A percentile compares a stretch with the other conserved stretches of the same genome.
phyloP scores from a whole-genome alignment of 1,140 invertebrate genomes.

The Drosophila asahinai region DNA sequence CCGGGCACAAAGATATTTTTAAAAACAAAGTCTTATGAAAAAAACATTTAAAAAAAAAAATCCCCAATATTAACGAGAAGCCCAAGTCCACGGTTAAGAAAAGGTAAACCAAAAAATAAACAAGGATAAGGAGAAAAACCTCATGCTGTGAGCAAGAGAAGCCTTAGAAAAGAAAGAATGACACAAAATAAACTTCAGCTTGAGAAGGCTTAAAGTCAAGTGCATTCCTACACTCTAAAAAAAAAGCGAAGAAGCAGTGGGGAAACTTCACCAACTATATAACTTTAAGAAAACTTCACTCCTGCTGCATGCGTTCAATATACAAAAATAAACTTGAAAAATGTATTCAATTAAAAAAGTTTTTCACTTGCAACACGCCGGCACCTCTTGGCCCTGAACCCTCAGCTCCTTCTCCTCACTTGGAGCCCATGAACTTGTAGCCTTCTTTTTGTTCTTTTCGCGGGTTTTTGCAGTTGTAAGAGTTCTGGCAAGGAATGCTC shows the following conservation, averaged over 20 bases:
- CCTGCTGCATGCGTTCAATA: constrained; percentile 56
- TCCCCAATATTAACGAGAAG: not conserved
- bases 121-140: constrained; percentile 21
- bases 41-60: not conserved
- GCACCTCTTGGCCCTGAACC: constrained; percentile 10
- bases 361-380: constrained; percentile 64
- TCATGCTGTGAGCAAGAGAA: constrained; percentile 48
- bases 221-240: constrained; percentile 36
- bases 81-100: not conserved
- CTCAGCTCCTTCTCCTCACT: no score
- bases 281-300: constrained; percentile 26
- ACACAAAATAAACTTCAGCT: constrained; percentile 20
- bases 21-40: not conserved
- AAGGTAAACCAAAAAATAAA: constrained; percentile 9
- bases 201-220: constrained; percentile 56
- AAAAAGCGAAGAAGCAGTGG: not conserved
- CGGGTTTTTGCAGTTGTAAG: constrained; percentile 64
- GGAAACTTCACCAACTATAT: not conserved
- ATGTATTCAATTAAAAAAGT: constrained; percentile 80
- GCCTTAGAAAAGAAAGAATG: constrained; percentile 34
- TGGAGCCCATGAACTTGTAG: constrained; percentile 2
- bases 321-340: constrained; percentile 66
- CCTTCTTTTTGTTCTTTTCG: constrained; percentile 39
- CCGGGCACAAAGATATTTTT: not conserved
- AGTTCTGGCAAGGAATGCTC: constrained; percentile 66